Base-by-base conservation (phyloP, 2,888 invertebrate genomes). In the Tinea pellionella region DNA sequence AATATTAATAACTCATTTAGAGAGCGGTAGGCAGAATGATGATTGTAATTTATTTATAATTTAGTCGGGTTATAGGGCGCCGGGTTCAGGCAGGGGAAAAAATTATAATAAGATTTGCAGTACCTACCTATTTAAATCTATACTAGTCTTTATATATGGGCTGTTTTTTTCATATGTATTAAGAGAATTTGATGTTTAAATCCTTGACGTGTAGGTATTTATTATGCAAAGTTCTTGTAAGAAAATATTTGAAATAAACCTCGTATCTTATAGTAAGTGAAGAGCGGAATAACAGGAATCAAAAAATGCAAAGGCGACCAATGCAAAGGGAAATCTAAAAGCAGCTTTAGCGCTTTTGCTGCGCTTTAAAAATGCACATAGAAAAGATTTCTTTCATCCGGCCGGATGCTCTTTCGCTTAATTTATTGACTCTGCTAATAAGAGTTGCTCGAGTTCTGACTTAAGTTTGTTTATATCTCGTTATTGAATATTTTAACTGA, bases 351-450 rank as follows among this genome's bases (percentile, higher is more conserved):
- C 57, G 57, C 57, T 57, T 53, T 57, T 57, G 15, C 57, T 6
- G 30, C n/a, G 32, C 13, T 32, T 57, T 57, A 57, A 57, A 53
- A 57, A 57, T 57, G 57, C 57, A 57, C 57, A 53, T 53, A 57
- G 57, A 32, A 32, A 32, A 57, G 57, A 57, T 32, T 32, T 57
- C 15, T 30, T 30, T 32, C 32, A 19, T 32, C 57, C 57, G 15
- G 16, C 57, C 55, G 32, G 32, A 57, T 57, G 57, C 57, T 15
- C 61, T 61, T 30, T 56, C 37, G 61, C 43, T 59, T 62, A 62
- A 62, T 62, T 62, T 62, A 62, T 62, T 61, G 61, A 61, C 62
- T 62, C 30, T 30, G 43, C 32, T 57, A 57, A 57, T 57, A 57
- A 30, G 32, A 57, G 13, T 24, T 47, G 2, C 12, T 32, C 15